Evolutionary conservation across 2,797 vertebrate genomes (phyloP).

Genomic region (Scolopax bukidnonensis): DNA sequence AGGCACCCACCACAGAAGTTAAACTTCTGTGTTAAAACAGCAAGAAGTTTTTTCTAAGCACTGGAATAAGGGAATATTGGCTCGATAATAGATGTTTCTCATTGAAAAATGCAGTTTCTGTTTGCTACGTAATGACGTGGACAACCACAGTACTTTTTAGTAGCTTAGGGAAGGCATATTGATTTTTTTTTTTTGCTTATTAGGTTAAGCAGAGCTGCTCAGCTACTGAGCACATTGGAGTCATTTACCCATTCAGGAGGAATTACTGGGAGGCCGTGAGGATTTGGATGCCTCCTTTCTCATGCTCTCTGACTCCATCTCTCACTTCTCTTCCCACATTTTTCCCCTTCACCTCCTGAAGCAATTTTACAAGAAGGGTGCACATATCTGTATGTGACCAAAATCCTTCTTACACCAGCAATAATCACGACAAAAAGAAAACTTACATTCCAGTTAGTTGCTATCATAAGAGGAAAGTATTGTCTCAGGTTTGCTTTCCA

Average conservation of each 20-base stretch:
- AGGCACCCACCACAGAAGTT: neutral
- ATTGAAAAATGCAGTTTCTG: neutral
- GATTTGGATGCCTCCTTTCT: neutral
- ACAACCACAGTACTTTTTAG: constrained; percentile 5
- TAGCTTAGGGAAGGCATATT: constrained; percentile 5
- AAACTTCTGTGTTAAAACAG: neutral
- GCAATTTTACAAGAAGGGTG: neutral
- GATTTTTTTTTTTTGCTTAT: constrained; percentile 46
- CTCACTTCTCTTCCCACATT: neutral
- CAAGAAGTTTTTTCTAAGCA: neutral
- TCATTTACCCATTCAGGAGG: constrained; percentile 14
- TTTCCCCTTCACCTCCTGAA: neutral
- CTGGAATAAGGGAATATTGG: neutral
- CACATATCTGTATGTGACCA: neutral
- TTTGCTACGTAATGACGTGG: neutral
- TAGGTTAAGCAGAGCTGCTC: neutral
- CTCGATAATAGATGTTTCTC: neutral
- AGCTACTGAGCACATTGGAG: neutral
- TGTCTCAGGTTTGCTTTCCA: neutral
- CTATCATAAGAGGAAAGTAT: neutral
- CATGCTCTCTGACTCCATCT: neutral
- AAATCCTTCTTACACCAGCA: neutral
- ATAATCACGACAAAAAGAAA: neutral
- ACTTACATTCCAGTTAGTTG: neutral
- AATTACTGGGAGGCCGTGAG: neutral